Percentiles rank a stretch among this genome's conserved stretches.
phyloP scores from a whole-genome alignment of 2,113 vertebrate species.

The Plectropomus leopardus region DNA sequence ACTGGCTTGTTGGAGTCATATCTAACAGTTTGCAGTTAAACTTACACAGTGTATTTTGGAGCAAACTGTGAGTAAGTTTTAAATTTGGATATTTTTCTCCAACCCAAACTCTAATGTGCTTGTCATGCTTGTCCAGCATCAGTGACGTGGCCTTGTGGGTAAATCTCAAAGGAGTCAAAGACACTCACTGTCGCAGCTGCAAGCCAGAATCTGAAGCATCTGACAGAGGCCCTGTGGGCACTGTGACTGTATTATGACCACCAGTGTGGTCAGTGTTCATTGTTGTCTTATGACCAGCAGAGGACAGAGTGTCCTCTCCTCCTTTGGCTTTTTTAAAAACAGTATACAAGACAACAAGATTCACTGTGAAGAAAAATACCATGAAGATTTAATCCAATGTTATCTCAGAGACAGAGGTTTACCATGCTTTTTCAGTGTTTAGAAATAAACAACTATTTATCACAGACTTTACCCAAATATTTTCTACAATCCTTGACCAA shows the following conservation, averaged over 20 bases:
- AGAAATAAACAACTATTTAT: neutral
- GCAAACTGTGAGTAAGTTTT: no score
- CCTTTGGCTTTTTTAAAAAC: neutral
- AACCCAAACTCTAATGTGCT: no score
- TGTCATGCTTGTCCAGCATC: constrained; percentile 9
- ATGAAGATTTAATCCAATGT: neutral
- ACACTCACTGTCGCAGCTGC: neutral
- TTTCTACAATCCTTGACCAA: neutral
- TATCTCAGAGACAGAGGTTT: neutral
- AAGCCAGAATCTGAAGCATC: neutral
- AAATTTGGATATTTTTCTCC: no score
- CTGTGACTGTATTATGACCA: neutral
- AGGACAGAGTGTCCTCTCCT: neutral
- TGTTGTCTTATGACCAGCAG: neutral
- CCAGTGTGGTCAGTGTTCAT: neutral
- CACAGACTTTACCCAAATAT: neutral
- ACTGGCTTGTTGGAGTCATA: no score
- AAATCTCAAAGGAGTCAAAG: neutral
- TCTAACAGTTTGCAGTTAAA: no score
- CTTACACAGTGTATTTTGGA: no score
- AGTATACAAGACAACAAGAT: neutral
- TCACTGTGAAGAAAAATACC: neutral
- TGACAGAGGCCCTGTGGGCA: neutral
- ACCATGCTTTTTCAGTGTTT: neutral
- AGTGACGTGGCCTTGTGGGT: neutral